Evolutionary conservation across 2,888 invertebrate genomes (phyloP), one percentile per base, ranked within the genome.

Genomic region (Ormyrus rosae): DNA sequence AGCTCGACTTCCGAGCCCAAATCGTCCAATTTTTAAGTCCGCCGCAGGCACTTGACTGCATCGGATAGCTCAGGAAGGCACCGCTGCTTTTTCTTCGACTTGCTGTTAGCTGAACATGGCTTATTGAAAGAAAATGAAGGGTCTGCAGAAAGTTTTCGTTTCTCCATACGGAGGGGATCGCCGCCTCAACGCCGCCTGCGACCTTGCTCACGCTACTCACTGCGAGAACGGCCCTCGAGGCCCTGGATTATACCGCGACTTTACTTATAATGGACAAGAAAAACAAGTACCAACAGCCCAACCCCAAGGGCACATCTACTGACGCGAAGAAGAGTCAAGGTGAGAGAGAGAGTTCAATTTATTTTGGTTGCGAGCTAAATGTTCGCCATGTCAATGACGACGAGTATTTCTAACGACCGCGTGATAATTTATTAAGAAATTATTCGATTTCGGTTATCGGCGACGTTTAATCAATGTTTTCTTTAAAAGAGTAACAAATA

Each of bases 251-350:
- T 75, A 73, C 73, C 61, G 6, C 69, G 70, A 67, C 50, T 6
- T 51, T 82, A 80, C 92, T 91, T 92, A 92, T 92, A 85, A 96
- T 96, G 96, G 96, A 95, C 92, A 95, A 95, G 91, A 96, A 96
- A 92, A 92, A 93, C 90, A 93, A 93, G 90, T 93, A 92, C 91
- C 94, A 93, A 91, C 94, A 94, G 91, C 92, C 93, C 92, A 94
- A 94, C 91, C 91, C 94, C 92, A 96, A 95, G 93, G 94, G 93
- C 89, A 91, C 92, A 85, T 92, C 93, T 92, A 92, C 93, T 95
- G 96, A 96, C 91, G 92, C 93, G 87, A 96, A 95, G 90, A 95
- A 95, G 91, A 92, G 89, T 90, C 93, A 94, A 93, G 95, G 95
- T 95, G 90, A 90, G 56, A 48, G 53, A 34, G 19, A 19, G 19